These are phyloP conservation scores for Megaustenia siamemsis DNA, from an alignment of 2,888 invertebrate genomes.

Conservation along the genomic window DNA sequence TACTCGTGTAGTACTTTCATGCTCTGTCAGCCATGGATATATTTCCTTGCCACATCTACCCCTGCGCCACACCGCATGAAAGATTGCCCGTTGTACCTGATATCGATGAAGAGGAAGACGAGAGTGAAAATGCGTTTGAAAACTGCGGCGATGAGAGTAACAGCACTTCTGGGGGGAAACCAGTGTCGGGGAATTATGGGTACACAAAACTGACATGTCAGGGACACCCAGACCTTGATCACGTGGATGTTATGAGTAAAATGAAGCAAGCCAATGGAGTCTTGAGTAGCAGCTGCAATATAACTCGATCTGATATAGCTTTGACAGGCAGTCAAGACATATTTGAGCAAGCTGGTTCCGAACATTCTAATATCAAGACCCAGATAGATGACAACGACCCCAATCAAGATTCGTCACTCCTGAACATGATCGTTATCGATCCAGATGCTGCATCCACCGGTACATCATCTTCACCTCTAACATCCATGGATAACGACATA, in stretches of 20 bases:
- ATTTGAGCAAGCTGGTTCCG: background rate
- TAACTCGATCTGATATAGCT: background rate
- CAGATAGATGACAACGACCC: background rate
- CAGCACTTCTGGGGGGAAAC: background rate
- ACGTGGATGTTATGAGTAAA: background rate
- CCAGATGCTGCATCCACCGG: background rate
- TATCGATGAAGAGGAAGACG: slow-evolving; percentile 15
- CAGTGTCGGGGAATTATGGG: background rate
- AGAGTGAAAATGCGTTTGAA: background rate
- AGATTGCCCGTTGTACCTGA: background rate
- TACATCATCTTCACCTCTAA: background rate
- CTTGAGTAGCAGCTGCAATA: background rate
- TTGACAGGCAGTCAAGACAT: background rate
- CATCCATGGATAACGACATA: background rate
- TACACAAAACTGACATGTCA: too few species aligned
- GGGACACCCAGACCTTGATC: background rate
- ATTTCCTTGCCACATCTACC: background rate
- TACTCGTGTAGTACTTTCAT: background rate
- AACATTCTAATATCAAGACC: background rate
- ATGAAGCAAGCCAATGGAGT: background rate
- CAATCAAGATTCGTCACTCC: background rate
- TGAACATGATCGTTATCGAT: background rate
- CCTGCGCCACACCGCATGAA: background rate
- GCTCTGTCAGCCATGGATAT: background rate
- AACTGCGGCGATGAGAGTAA: background rate